Base-by-base conservation (phyloP, 2,113 vertebrate species). In the Chinchilla lanigera region DNA sequence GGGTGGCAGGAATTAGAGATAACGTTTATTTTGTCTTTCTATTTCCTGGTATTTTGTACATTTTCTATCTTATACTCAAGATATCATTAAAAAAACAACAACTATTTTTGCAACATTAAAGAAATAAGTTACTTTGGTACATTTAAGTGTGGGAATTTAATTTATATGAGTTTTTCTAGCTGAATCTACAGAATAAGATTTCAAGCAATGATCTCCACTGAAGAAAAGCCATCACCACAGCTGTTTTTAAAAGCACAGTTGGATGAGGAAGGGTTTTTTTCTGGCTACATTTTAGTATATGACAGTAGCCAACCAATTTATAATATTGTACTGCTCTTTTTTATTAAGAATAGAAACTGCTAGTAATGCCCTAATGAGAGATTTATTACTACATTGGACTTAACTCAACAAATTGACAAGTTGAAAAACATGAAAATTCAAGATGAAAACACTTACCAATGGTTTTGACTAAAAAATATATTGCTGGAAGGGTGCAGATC, bases 201-300 rank as follows among this genome's bases (percentile, higher is more conserved):
- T 95, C 44, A 93, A 84, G 95, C 78, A 96, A 35, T 89, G 41
- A 50, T 81, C 47, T 88, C 58, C 26, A 92, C n/a, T 56, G 58
- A 90, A 89, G 86, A 92, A 94, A 93, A 83, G 41, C 80, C 35
- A 93, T 83, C 26, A 33, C n/a, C 38, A 0, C 30, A 11, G 26
- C 71, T 7, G 2, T 90, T 80, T 56, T 95, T 91, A 47, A 71
- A 86, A 84, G 52, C 50, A 69, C 50, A 58, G 35, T 47, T 86
- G 35, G 44, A 54, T n/a, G 17, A 96, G 22, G 47, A 95, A 94
- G 47, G 26, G 11, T 89, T 92, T 54, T 30, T 81, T 93, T 71
- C 67, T 58, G 93, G 47, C 38, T 67, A 67, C 41, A 17, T 93
- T 86, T 91, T 84, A 81, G 47, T 52, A 12, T 61, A 28, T 75